Conservation (phyloP, 2,113 vertebrate species). For the Numida meleagris region DNA sequence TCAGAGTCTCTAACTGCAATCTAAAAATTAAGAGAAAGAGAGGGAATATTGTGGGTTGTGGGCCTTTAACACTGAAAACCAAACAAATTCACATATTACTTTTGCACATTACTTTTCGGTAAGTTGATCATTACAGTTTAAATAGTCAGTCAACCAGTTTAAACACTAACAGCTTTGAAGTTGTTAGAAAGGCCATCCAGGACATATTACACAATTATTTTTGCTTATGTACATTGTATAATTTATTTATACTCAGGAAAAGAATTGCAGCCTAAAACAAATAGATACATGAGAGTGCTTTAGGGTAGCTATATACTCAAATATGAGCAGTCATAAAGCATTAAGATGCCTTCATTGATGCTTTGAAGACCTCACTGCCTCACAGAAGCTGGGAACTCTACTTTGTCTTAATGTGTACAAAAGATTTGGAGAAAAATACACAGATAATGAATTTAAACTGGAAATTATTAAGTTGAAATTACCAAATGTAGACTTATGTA, state of each 20-base stretch:
- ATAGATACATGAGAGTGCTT: background rate
- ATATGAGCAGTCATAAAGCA: background rate
- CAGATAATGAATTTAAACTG: background rate
- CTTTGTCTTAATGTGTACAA: background rate
- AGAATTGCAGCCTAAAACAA: background rate
- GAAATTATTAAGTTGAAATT: background rate
- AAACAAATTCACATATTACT: background rate
- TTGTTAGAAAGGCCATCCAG: background rate
- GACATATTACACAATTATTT: background rate
- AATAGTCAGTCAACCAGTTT: background rate
- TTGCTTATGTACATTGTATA: background rate
- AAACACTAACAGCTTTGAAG: background rate
- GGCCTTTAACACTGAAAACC: background rate
- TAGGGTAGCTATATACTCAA: background rate
- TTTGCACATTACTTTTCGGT: background rate
- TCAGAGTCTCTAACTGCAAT: background rate
- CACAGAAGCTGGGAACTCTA: background rate
- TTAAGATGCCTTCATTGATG: background rate
- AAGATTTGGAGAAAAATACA: background rate
- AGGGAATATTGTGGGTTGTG: background rate
- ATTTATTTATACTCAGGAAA: background rate
- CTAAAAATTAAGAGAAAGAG: background rate
- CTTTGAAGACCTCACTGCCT: background rate
- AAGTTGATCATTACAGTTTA: background rate
- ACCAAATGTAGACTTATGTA: background rate